Evolutionary conservation across 2,888 invertebrate genomes (phyloP), one percentile per base, ranked within the genome.

Genomic region (Malthinus seriepunctatus): DNA sequence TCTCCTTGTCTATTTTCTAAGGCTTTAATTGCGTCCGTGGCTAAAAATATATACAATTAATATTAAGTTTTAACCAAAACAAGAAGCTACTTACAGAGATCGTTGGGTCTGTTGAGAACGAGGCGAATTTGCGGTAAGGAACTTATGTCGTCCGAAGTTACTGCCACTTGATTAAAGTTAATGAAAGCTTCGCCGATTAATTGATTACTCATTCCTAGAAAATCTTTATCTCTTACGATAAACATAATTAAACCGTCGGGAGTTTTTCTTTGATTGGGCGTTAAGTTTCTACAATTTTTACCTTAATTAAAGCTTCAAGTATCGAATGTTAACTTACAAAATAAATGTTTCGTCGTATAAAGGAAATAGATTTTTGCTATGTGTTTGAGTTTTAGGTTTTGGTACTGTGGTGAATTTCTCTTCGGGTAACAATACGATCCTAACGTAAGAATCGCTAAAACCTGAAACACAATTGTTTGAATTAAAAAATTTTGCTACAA

Each of bases 141-240:
- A 61, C 80, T 79, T 45, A 85, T 82, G 1, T 86, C 83, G 52
- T 83, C 81, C 0, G 81, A 82, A 0, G 86, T 85, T 64, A 84
- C 84, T 9, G 86, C 84, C 67, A 94, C 84, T 71, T 91, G 89
- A 62, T 83, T 84, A 78, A 97, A 89, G 69, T 89, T 86, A 32
- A 97, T 76, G 78, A 93, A 97, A 37, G 94, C 93, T 80, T 98
- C 98, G 7, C 96, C 97, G 66, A 97, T 89, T 80, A 97, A 97
- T 73, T 95, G 93, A 77, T 95, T 95, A 69, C 88, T 87, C 76
- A 95, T 87, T 51, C 93, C 90, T 78, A 97, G 87, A 78, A 96
- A 88, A 79, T 98, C 97, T 78, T 95, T 95, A 80, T 98, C 98
- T 82, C 98, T 98, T 9, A 98, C 85, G 65, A 94, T 91, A 73